Evolutionary conservation across 2,888 invertebrate species (phyloP).

Genomic region (Scaptomyza polygonia): DNA sequence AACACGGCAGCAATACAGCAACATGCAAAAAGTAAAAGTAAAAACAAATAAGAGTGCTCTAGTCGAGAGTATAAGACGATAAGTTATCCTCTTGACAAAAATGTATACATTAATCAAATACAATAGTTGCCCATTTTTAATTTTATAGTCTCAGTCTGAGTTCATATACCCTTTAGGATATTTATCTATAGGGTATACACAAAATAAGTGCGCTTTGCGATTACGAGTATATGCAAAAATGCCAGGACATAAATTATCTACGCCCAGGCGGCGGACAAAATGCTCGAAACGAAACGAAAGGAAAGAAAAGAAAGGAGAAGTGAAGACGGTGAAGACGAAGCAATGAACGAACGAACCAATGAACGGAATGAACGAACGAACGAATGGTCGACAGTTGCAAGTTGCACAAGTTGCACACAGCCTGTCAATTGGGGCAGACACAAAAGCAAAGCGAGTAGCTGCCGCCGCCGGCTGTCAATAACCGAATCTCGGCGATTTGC

Average conservation of each 20-base stretch:
- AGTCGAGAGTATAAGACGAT: not conserved
- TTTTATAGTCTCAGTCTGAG: too few relatives aligned
- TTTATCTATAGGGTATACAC: constrained; percentile 6
- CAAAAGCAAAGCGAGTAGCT: constrained; percentile 28
- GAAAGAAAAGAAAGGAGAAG: not conserved
- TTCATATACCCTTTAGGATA: not conserved
- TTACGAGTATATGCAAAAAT: constrained; percentile 64
- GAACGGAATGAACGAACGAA: constrained; percentile 3
- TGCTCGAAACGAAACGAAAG: constrained; percentile 16
- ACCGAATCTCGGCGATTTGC: constrained; percentile 65
- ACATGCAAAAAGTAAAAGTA: constrained; percentile 73
- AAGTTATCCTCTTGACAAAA: not conserved
- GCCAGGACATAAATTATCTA: constrained; percentile 77
- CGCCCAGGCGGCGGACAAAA: constrained; percentile 73
- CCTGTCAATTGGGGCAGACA: constrained; percentile 62
- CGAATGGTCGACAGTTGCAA: constrained; percentile 29
- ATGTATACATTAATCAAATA: too few relatives aligned
- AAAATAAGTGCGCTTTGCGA: constrained; percentile 53
- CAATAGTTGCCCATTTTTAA: too few relatives aligned
- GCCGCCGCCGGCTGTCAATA: constrained; percentile 61
- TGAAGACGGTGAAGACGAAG: constrained; percentile 9
- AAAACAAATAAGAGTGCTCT: constrained; percentile 56
- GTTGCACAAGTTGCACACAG: constrained; percentile 29
- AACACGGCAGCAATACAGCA: constrained; percentile 23
- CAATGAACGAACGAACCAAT: constrained; percentile 3